Base-by-base conservation (phyloP, 2,113 vertebrate species). In the Chelonoidis abingdonii region DNA sequence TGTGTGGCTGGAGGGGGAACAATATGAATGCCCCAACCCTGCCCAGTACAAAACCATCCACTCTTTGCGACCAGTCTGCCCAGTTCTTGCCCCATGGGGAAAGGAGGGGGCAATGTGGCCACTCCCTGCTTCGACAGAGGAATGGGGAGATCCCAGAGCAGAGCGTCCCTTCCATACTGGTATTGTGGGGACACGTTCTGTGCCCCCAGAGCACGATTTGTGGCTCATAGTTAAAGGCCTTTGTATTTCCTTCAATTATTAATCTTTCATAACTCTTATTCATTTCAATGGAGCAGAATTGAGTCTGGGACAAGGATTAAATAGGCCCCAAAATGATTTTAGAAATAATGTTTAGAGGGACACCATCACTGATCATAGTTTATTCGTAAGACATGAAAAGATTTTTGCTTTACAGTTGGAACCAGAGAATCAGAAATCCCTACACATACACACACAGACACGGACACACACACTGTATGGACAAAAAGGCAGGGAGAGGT, bases 401-500 rank as follows among this genome's bases (percentile, higher is more conserved):
- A 53, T 81, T 90, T 96, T 85, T 83, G 31, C 21, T 52, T 72
- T 93, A 91, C 84, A 53, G 53, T 83, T 83, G 92, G 91, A 83
- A 94, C 54, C 65, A 93, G 50, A 47, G 92, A 81, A 89, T 96
- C 97, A 94, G 96, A 95, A 95, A 95, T 87, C 91, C 89, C 83
- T 87, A 57, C 25, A 93, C 83, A 93, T 24, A 38, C 14, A 53
- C 29, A 52, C 38, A 85, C 31, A 7, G 17, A 53, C 53, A 35
- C 94, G 88, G 80, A 76, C 87, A 91, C 88, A 89, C 86, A 86
- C 59, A 84, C 0, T 2, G 93, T 93, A 92, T 79, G 19, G 84
- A 96, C 93, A 53, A 10, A 95, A 96, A 97, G 95, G 89, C 92
- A 92, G 93, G 86, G 92, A 96, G 97, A 72, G 13, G 92, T 96